Evolutionary conservation across 2,797 vertebrate species (phyloP).

Genomic region (Petrocephalus schoutedeni): DNA sequence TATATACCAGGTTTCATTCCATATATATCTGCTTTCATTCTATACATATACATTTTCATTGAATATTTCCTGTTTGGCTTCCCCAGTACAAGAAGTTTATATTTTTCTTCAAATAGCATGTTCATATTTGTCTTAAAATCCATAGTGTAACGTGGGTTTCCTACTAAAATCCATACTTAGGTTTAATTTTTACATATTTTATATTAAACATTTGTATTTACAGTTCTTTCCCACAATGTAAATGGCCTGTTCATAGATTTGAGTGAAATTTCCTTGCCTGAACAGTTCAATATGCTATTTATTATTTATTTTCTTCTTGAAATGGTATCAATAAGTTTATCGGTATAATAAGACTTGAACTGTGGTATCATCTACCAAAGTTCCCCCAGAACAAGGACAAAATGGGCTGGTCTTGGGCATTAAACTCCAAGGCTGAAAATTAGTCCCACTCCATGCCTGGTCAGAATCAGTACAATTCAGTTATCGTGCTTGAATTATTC

Average conservation of each 20-base stretch:
- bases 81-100: no score
- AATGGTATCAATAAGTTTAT: background rate
- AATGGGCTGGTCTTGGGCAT: background rate
- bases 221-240: background rate
- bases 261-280: background rate
- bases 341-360: background rate
- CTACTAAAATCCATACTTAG: no score
- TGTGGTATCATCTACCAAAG: background rate
- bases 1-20: no score
- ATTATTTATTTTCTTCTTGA: background rate
- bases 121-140: no score
- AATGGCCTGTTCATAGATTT: background rate
- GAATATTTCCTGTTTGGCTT: no score
- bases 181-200: no score
- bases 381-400: background rate
- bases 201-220: background rate
- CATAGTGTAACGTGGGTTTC: no score
- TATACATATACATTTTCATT: no score
- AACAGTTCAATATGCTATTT: background rate
- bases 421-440: background rate
- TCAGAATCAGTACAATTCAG: background rate
- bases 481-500: background rate
- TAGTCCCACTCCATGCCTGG: background rate
- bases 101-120: no score
- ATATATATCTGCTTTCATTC: no score